Percentiles rank a stretch among this genome's conserved stretches.
Conservation (phyloP, 2,888 invertebrate species). For the Thymelicus acteon region DNA sequence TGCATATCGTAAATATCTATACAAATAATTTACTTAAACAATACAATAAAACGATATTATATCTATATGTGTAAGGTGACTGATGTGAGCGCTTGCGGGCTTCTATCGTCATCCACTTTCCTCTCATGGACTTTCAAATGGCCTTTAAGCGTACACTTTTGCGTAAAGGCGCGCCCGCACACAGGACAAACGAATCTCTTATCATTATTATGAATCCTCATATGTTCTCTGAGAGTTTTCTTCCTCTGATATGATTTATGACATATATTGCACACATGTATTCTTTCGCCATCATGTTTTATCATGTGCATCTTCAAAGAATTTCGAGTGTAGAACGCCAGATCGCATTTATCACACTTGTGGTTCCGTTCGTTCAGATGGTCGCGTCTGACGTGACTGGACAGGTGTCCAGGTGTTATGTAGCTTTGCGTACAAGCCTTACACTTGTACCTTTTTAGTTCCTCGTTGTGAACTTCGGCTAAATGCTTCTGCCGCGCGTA, state of each 20-base stretch:
- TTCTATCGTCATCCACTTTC: conserved; percentile 63
- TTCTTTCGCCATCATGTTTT: conserved; percentile 81
- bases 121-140: conserved; percentile 76
- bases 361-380: conserved; percentile 78
- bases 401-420: conserved; percentile 75
- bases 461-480: conserved; percentile 77
- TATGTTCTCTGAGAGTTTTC: conserved; percentile 73
- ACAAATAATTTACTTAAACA: background rate
- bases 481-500: conserved; percentile 76
- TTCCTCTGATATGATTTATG: conserved; percentile 78
- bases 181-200: conserved; percentile 75
- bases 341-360: conserved; percentile 79
- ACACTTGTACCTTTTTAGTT: conserved; percentile 76
- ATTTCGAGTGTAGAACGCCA: conserved; percentile 82
- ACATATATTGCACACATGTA: conserved; percentile 80
- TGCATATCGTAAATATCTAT: background rate
- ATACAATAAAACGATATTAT: background rate
- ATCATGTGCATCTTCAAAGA: conserved; percentile 85
- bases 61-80: conserved; percentile 9
- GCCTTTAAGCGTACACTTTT: conserved; percentile 77
- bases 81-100: conserved; percentile 41
- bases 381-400: conserved; percentile 74
- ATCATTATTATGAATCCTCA: conserved; percentile 77
- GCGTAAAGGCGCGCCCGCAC: conserved; percentile 77
- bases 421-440: conserved; percentile 78